Conservation (phyloP, 2,888 invertebrate species). For the Rhabditoides inermis region DNA sequence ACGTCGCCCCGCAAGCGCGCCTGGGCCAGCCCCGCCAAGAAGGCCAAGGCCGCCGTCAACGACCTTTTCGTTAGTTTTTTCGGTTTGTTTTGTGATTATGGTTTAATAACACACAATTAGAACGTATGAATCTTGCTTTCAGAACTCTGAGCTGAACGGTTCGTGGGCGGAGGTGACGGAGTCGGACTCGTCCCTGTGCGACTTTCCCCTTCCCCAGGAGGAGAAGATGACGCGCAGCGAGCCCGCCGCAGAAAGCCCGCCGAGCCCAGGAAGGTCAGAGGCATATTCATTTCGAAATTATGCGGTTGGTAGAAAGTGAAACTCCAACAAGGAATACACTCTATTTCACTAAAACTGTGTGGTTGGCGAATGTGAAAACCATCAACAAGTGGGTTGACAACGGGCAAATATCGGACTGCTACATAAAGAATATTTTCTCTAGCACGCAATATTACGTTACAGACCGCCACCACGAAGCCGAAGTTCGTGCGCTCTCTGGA, state of each 20-base stretch:
- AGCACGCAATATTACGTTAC: not conserved
- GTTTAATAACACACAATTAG: not conserved
- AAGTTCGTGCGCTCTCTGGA: constrained; percentile 17
- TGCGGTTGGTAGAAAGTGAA: no score
- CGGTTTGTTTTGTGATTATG: not conserved
- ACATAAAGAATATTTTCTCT: no score
- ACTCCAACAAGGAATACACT: no score
- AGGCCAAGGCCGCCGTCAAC: constrained; percentile 23
- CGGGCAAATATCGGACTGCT: no score
- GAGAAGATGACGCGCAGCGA: constrained; percentile 2
- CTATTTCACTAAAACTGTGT: no score
- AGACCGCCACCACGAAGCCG: constrained; percentile 10
- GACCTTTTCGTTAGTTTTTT: constrained; percentile 19
- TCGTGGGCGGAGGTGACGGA: constrained; percentile 37
- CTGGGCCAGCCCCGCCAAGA: constrained; percentile 34
- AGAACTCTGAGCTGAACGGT: constrained; percentile 25
- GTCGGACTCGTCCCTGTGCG: constrained; percentile 15
- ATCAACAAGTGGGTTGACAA: no score
- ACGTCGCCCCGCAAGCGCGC: constrained; percentile 34
- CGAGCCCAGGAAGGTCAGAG: constrained; percentile 15
- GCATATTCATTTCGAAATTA: no score
- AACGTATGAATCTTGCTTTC: not conserved
- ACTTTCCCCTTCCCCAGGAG: not conserved
- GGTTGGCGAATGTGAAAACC: no score
- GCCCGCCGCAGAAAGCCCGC: constrained; percentile 16